Base-by-base conservation (phyloP, 1,140 invertebrate genomes). In the Drosophila hydei region DNA sequence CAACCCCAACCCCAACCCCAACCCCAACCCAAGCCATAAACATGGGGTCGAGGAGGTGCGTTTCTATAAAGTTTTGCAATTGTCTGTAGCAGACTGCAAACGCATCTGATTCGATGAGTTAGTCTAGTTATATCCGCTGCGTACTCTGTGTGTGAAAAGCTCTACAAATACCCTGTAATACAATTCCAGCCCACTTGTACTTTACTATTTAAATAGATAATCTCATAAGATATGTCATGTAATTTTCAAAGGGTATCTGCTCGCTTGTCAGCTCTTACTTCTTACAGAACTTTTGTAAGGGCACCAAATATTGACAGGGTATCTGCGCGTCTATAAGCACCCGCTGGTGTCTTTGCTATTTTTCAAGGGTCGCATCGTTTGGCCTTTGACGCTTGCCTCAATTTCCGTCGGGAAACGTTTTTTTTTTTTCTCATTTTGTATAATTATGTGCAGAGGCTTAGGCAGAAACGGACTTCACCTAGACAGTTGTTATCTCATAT, bases 391-490 rank as follows among this genome's bases (percentile, higher is more conserved):
- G 65, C 59, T 64, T 58, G 67, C 60, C 76, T 68, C 69, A 84
- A 84, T 85, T 84, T 84, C 80, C 80, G 80, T 58, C 70, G 12
- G 36, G 14, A 51, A 18, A 19, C 72, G 63, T 45, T 79, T 73
- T 40, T 40, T 40, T 40, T 40, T 14, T 42, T 42, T 42, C 8
- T 14, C n/a, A 8, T 33, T 33, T 33, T 42, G 5, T 18, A 79
- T 84, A 84, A 84, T 85, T 84, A 77, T 77, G 71, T 43, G 56
- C 33, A 14, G 23, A 27, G 16, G 58, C 21, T n/a, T 18, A 25
- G 33, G 18, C 30, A n/a, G 47, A 3, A 14, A 0, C 45, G 4
- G 30, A 56, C 48, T 45, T 27, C 55, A 51, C 23, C 23, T 60
- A 51, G 36, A 55, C 42, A 33, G 33, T 58, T 36, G 48, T 63